Conservation (phyloP, 2,113 vertebrate species). For the Ascaphus truei region DNA sequence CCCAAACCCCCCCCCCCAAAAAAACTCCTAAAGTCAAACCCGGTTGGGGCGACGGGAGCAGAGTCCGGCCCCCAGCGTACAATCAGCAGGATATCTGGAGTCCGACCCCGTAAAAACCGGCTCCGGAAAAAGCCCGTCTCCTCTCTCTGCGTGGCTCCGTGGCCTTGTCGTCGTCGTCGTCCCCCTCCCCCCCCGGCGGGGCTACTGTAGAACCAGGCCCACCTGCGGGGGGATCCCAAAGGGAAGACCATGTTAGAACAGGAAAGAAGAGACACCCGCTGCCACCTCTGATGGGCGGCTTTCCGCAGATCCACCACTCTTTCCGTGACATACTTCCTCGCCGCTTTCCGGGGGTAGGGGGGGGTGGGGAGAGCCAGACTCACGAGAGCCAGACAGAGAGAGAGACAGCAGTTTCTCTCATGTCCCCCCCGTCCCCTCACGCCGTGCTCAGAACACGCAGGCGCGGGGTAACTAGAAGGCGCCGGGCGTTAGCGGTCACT, state of each 20-base stretch:
- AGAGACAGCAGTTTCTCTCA: not conserved
- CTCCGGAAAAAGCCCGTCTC: too few species aligned
- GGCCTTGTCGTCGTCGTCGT: too few species aligned
- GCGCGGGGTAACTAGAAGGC: too few species aligned
- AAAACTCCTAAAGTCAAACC: slow-evolving; percentile 18
- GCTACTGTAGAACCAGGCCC: slow-evolving; percentile 93
- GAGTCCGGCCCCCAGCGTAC: not conserved
- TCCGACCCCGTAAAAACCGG: too few species aligned
- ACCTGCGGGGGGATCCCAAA: slow-evolving; percentile 63
- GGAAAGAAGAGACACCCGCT: not conserved
- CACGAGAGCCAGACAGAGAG: too few species aligned
- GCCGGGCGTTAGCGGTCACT: too few species aligned
- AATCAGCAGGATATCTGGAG: too few species aligned
- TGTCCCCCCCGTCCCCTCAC: too few species aligned
- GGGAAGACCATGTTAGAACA: not conserved
- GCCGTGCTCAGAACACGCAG: too few species aligned
- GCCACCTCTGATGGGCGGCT: not conserved
- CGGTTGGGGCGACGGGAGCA: slow-evolving; percentile 25
- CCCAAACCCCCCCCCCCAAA: not conserved
- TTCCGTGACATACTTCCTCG: not conserved
- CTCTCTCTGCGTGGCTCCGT: too few species aligned
- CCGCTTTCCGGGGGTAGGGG: not conserved
- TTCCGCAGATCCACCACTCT: not conserved
- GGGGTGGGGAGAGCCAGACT: not conserved
- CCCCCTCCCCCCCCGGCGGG: slow-evolving; percentile 52